Conservation (phyloP, 2,888 invertebrate genomes). For the Phragmatobia fuliginosa region DNA sequence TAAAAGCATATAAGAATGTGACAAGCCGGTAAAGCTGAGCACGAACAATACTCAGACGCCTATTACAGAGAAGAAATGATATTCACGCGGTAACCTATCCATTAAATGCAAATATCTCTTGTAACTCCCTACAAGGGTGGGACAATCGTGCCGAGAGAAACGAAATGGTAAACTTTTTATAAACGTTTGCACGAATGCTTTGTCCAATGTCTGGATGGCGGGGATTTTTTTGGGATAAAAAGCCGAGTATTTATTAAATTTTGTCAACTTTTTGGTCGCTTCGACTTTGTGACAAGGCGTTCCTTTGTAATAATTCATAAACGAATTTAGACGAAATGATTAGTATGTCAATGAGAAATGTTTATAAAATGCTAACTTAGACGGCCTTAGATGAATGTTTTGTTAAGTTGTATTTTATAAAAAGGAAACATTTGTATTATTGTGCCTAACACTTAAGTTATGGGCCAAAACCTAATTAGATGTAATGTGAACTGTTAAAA, state of each 20-base stretch:
- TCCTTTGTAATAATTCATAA: slow-evolving; percentile 36
- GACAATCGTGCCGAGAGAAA: slow-evolving; percentile 57
- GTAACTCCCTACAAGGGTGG: slow-evolving; percentile 55
- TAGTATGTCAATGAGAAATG: slow-evolving; percentile 30
- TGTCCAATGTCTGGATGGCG: slow-evolving; percentile 72
- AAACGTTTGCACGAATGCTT: slow-evolving; percentile 76
- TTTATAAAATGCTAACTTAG: slow-evolving; percentile 1
- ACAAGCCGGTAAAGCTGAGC: background rate
- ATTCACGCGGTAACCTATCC: slow-evolving; percentile 48
- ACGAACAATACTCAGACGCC: slow-evolving; percentile 15
- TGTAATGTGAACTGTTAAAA: too few relatives aligned
- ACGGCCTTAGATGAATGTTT: slow-evolving; percentile 1
- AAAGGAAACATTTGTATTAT: background rate
- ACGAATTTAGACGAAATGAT: slow-evolving; percentile 50
- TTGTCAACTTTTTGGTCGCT: slow-evolving; percentile 67
- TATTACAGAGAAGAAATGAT: slow-evolving; percentile 47
- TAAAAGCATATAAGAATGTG: background rate
- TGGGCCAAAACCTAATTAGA: too few relatives aligned
- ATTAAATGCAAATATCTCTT: slow-evolving; percentile 69
- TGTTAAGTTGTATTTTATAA: background rate
- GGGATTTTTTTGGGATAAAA: slow-evolving; percentile 70
- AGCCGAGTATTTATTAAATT: slow-evolving; percentile 75
- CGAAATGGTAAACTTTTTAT: slow-evolving; percentile 72
- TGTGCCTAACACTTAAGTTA: too few relatives aligned
- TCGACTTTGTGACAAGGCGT: slow-evolving; percentile 34